These are phyloP conservation scores for Coluber constrictor DNA, from an alignment of 2,797 vertebrate genomes.

Conservation along the genomic window DNA sequence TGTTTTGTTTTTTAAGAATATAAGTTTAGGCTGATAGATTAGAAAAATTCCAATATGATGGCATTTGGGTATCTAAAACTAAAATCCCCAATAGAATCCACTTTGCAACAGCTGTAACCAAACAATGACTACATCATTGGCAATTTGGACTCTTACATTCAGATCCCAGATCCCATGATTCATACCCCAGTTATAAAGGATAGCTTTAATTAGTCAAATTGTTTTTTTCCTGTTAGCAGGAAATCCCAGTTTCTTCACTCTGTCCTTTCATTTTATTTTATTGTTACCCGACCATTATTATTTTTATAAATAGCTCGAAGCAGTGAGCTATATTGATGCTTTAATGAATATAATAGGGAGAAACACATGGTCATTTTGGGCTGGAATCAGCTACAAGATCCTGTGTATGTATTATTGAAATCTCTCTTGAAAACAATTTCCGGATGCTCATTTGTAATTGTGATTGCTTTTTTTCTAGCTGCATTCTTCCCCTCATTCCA, in stretches of 20 bases:
- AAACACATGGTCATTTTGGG: too few relatives aligned
- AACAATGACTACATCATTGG: neutral
- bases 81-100: neutral
- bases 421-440: neutral
- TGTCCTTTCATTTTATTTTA: neutral
- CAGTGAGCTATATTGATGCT: neutral
- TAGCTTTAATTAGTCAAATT: neutral
- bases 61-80: neutral
- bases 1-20: neutral
- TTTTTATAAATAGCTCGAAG: neutral
- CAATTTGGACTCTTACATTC: neutral
- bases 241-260: neutral
- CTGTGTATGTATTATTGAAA: neutral
- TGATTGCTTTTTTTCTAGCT: neutral
- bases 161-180: neutral
- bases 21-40: neutral
- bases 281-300: neutral
- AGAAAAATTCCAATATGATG: neutral
- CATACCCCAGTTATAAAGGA: neutral
- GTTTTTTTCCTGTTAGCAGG: neutral
- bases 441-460: neutral
- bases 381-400: neutral
- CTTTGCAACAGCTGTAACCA: neutral
- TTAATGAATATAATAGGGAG: neutral
- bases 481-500: neutral